These are phyloP conservation scores for Polypedilum pembai DNA, from an alignment of 1,140 invertebrate species.

Conservation along the genomic window DNA sequence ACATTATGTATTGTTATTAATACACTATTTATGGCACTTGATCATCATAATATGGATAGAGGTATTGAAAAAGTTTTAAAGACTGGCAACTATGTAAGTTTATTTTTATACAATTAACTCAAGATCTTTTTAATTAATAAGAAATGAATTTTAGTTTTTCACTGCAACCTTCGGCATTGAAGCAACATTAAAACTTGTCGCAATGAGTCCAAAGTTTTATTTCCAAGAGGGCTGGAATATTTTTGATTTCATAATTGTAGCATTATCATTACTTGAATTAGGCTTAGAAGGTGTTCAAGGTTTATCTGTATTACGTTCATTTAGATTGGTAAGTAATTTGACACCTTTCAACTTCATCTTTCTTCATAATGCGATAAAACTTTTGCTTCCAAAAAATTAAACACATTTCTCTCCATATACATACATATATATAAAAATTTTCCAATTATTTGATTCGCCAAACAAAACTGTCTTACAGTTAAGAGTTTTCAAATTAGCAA, in stretches of 20 bases:
- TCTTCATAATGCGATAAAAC: not conserved
- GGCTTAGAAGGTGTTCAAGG: slow-evolving; percentile 88
- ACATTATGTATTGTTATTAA: slow-evolving; percentile 97
- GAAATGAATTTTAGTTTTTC: slow-evolving; percentile 70
- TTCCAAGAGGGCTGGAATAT: slow-evolving; percentile 99
- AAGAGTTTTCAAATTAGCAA: slow-evolving; percentile 97
- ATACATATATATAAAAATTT: no score
- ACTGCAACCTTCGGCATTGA: slow-evolving; percentile 96
- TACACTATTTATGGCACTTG: slow-evolving; percentile 95
- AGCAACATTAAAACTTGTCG: slow-evolving; percentile 90
- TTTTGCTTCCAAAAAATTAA: not conserved
- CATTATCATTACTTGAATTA: slow-evolving; percentile 87
- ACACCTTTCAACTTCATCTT: slow-evolving; percentile 4
- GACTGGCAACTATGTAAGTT: slow-evolving; percentile 89
- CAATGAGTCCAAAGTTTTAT: slow-evolving; percentile 94
- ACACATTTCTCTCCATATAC: not conserved
- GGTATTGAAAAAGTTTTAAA: slow-evolving; percentile 77
- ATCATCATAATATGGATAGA: slow-evolving; percentile 89
- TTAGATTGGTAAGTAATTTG: slow-evolving; percentile 81
- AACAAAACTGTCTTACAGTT: slow-evolving; percentile 60
- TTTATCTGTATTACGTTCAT: slow-evolving; percentile 91
- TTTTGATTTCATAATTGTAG: slow-evolving; percentile 97
- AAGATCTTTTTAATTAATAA: not conserved
- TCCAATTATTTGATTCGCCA: not conserved
- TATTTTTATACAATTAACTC: slow-evolving; percentile 33